phyloP scores from a whole-genome alignment of 2,888 invertebrate genomes.

The Monoplex corrugatus region DNA sequence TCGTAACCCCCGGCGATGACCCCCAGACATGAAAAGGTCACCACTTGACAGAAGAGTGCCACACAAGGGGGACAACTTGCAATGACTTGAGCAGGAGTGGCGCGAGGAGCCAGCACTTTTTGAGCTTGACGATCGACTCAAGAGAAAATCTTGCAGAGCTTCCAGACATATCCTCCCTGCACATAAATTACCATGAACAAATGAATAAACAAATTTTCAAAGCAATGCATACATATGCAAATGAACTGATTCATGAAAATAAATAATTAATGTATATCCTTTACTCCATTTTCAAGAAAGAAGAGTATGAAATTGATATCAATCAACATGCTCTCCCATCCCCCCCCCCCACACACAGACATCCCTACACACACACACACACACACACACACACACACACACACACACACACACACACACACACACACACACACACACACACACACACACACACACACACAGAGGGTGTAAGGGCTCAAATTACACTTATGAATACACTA shows the following conservation, averaged over 20 bases:
- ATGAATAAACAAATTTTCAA: too few relatives aligned
- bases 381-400: not conserved
- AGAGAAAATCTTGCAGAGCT: conserved; percentile 53
- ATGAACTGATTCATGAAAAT: too few relatives aligned
- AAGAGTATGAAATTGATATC: too few relatives aligned
- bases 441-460: not conserved
- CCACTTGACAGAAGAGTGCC: conserved; percentile 52
- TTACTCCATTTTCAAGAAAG: too few relatives aligned
- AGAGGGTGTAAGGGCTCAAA: too few relatives aligned
- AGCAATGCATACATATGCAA: too few relatives aligned
- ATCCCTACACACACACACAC: not conserved
- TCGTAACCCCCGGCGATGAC: conserved; percentile 50
- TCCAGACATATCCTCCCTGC: conserved; percentile 56
- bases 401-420: conserved; percentile 1
- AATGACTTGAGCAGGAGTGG: conserved; percentile 47
- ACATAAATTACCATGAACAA: too few relatives aligned
- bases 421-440: not conserved
- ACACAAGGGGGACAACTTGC: conserved; percentile 52
- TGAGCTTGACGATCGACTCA: conserved; percentile 41
- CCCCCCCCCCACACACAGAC: conserved; percentile 39
- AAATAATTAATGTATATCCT: too few relatives aligned
- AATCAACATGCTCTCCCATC: too few relatives aligned
- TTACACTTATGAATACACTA: too few relatives aligned
- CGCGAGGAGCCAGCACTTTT: conserved; percentile 42
- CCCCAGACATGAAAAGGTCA: conserved; percentile 51